Evolutionary conservation across 1,140 invertebrate species (phyloP), one percentile per base, ranked within the genome.

Genomic region (Pseudomyrmex concolor): DNA sequence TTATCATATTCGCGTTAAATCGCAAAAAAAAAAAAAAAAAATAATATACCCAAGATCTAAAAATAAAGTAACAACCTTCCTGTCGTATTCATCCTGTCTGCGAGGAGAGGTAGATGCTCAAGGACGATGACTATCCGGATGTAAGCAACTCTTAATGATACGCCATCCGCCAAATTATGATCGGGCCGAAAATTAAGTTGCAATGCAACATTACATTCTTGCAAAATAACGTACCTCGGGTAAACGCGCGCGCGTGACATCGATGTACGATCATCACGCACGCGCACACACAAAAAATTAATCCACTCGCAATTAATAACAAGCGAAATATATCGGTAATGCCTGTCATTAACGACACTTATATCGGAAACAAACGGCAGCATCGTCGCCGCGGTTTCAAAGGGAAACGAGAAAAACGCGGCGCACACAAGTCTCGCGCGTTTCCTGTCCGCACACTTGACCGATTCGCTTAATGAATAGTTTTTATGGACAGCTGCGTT

Each of bases 121-220:
- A 80, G 76, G 76, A 48, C 43, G 5, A 19, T 15, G 76, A 59
- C 34, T 19, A 17, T 48, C 83, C 66, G 83, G 76, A 84, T 71
- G 66, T 84, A 84, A 45, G 66, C 76, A 84, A 80, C 48, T 67
- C 54, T 70, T 84, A 71, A 84, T 84, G 50, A 68, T n/a, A 84
- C 55, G 34, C 59, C 63, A 62, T 25, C 12, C 22, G 59, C 64
- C 76, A 84, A 84, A 84, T 84, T 81, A 80, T 84, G 62, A 68
- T 54, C 54, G 13, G 55, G 19, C 54, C 57, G 59, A 22, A 70
- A 59, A 54, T 71, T 80, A 67, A 57, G 15, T 78, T 54, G 66
- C 59, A n/a, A 80, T 17, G 55, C 13, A 13, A 63, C 45, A 51
- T 84, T 71, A 62, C 50, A 62, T 43, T 80, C 34, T 84, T 51